Percentiles rank a stretch among this genome's conserved stretches.
These are phyloP conservation scores for Sarcophilus harrisii DNA, from an alignment of 2,797 vertebrate genomes.

Conservation along the genomic window DNA sequence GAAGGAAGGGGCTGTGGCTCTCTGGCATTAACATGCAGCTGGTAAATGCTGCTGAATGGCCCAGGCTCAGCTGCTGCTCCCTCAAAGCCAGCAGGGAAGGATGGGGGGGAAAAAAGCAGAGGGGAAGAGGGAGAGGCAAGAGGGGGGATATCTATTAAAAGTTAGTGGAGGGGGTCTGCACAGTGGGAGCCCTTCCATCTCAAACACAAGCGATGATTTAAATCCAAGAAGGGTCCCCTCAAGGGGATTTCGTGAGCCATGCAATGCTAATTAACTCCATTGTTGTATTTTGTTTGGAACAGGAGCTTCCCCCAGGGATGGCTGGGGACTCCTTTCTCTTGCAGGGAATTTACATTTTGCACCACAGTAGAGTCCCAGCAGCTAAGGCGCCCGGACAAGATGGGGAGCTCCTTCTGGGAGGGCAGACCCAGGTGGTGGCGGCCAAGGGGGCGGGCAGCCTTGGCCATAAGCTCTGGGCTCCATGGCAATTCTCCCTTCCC, in stretches of 20 bases:
- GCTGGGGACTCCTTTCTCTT: slow-evolving; percentile 77
- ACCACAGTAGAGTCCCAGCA: slow-evolving; percentile 69
- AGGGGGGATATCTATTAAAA: slow-evolving; percentile 56
- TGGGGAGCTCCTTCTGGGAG: slow-evolving; percentile 71
- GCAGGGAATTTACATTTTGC: slow-evolving; percentile 82
- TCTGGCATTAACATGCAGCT: slow-evolving; percentile 81
- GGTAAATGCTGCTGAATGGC: slow-evolving; percentile 75
- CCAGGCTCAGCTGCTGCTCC: slow-evolving; percentile 81
- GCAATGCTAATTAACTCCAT: slow-evolving; percentile 86
- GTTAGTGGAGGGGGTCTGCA: slow-evolving; percentile 71
- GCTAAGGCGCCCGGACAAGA: background rate
- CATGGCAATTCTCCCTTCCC: background rate
- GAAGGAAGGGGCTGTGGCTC: slow-evolving; percentile 57
- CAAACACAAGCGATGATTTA: slow-evolving; percentile 81
- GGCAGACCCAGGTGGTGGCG: slow-evolving; percentile 41
- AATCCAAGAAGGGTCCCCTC: slow-evolving; percentile 78
- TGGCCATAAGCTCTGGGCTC: slow-evolving; percentile 46
- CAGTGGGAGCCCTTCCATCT: slow-evolving; percentile 76
- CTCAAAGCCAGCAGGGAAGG: slow-evolving; percentile 78
- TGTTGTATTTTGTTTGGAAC: slow-evolving; percentile 86
- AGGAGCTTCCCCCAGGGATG: slow-evolving; percentile 80
- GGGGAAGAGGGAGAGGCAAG: slow-evolving; percentile 56
- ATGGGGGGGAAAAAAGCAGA: slow-evolving; percentile 62
- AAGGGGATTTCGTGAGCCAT: slow-evolving; percentile 80
- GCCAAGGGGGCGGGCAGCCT: slow-evolving; percentile 49